Evolutionary conservation across 2,888 invertebrate species (phyloP).

Genomic region (Tetragonisca angustula): DNA sequence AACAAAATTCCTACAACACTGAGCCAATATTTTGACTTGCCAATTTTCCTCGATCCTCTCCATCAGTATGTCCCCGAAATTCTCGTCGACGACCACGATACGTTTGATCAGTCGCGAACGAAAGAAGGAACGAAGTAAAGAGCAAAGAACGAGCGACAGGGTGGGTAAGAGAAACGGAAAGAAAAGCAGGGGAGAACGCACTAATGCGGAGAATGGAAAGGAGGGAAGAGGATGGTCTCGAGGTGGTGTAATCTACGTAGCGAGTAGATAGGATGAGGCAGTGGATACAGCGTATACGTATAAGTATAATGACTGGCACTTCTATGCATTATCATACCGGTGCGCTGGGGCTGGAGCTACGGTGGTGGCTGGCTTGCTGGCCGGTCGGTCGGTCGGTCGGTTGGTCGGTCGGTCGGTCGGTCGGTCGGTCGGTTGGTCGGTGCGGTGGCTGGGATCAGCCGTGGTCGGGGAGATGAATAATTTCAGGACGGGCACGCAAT

Average conservation of each 20-base stretch:
- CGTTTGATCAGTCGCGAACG: background rate
- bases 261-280: constrained; percentile 69
- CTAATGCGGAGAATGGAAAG: too few species aligned
- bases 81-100: too few species aligned
- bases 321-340: constrained; percentile 83
- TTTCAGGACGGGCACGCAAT: constrained; percentile 84
- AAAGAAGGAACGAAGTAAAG: background rate
- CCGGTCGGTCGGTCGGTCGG: background rate
- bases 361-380: constrained; percentile 70
- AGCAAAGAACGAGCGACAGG: background rate
- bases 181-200: background rate
- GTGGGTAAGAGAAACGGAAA: background rate
- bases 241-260: constrained; percentile 79
- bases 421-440: constrained; percentile 28
- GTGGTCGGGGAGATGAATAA: constrained; percentile 83
- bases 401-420: constrained; percentile 57
- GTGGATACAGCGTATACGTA: constrained; percentile 71
- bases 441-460: constrained; percentile 75
- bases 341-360: constrained; percentile 67
- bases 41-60: too few species aligned
- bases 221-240: constrained; percentile 54
- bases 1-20: too few species aligned
- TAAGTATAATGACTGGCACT: constrained; percentile 83
- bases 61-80: too few species aligned
- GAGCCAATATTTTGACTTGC: too few species aligned